Percentiles rank a stretch among this genome's conserved stretches.
Evolutionary conservation across 2,888 invertebrate species (phyloP).

Genomic region (Xanthia icteritia): DNA sequence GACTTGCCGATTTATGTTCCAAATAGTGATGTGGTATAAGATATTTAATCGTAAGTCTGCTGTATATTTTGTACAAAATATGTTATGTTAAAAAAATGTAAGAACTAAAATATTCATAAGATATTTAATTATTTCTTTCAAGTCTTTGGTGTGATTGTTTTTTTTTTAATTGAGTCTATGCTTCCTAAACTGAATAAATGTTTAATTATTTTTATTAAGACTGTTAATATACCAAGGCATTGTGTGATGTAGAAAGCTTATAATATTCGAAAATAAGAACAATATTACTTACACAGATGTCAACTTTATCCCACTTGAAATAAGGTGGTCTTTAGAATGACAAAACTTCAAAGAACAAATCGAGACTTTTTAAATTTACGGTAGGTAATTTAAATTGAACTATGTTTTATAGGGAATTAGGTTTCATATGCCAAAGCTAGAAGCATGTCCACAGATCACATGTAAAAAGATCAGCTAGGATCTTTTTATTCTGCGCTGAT

Average conservation of each 20-base stretch:
- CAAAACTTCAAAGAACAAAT: not conserved
- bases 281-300: not conserved
- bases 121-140: constrained; percentile 1
- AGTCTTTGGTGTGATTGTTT: not conserved
- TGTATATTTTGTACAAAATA: constrained; percentile 6
- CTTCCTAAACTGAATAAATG: constrained; percentile 13
- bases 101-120: constrained; percentile 7
- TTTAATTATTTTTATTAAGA: constrained; percentile 7
- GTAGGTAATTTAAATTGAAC: not conserved
- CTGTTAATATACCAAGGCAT: constrained; percentile 15
- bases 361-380: not conserved
- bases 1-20: constrained; percentile 80
- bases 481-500: not conserved
- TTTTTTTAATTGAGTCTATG: not conserved
- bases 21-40: constrained; percentile 64
- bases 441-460: constrained; percentile 11
- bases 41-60: constrained; percentile 24
- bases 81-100: not conserved
- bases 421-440: constrained; percentile 16
- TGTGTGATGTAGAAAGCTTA: not conserved
- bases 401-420: not conserved
- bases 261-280: not conserved
- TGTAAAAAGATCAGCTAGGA: too few species aligned
- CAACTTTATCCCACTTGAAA: not conserved
- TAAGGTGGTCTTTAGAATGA: not conserved